Base-by-base conservation (phyloP, 2,797 vertebrate genomes). In the Antrozous pallidus region DNA sequence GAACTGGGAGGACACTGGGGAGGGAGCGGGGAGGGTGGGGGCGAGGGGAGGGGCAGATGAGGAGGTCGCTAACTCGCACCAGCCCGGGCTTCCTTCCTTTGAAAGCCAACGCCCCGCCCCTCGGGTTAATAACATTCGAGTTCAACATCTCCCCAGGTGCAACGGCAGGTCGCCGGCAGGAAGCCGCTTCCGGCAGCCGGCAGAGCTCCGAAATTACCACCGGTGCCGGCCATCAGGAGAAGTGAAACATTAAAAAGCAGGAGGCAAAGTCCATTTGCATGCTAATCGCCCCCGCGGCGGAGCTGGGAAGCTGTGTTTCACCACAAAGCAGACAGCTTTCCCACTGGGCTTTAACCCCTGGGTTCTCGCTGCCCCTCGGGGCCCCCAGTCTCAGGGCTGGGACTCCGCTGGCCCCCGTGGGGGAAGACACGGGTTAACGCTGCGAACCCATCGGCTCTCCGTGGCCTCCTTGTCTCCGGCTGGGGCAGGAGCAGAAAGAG, bases 171-270 rank as follows among this genome's bases (percentile, higher is more conserved):
- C 92, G 91, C 93, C 86, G 31, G 28, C 94, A 97, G 96, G 95
- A 96, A 97, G 97, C 95, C 22, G 93, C 95, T 74, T 96, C 96
- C 98, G 14, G 94, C 97, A 98, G 97, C 89, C 97, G 97, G 96
- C 98, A 98, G 97, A 95, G 98, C 98, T 98, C 97, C 95, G 91
- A 94, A 97, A 98, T 99, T 98, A 99, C 97, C 97, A 95, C 96
- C 94, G 90, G 97, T 98, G 98, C 97, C 96, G 92, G 98, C 97
- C 98, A 98, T 98, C 97, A 98, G 79, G 88, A 98, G 97, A 98
- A 98, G 98, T 98, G 98, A 98, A 98, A 98, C 98, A 98, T 98
- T 98, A 98, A 97, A 98, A 98, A 97, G 96, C 97, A 96, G 94
- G 97, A 98, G 97, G 98, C 98, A 97, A 98, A 98, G 97, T 93